A percentile compares a stretch with the other conserved stretches of the same genome.
phyloP scores from a whole-genome alignment of 2,888 invertebrate species.

The Noctua janthina region DNA sequence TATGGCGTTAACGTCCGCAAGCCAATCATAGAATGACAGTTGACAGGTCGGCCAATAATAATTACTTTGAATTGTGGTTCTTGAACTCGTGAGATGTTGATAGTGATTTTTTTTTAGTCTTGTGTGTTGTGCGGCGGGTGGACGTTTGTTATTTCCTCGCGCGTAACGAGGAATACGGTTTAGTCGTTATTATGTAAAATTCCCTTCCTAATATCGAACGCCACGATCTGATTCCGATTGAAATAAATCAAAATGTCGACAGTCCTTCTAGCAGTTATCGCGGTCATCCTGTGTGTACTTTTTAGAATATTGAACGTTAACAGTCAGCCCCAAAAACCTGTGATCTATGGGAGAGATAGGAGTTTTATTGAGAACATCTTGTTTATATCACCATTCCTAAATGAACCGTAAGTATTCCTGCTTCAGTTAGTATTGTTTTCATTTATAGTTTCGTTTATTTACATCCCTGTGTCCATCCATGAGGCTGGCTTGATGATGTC shows the following conservation, averaged over 20 bases:
- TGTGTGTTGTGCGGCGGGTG: slow-evolving; percentile 69
- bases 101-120: slow-evolving; percentile 64
- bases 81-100: slow-evolving; percentile 51
- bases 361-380: slow-evolving; percentile 94
- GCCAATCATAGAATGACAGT: slow-evolving; percentile 35
- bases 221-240: slow-evolving; percentile 59
- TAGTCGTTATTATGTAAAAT: slow-evolving; percentile 83
- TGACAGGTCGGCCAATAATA: neutral
- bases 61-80: neutral
- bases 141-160: slow-evolving; percentile 69
- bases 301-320: slow-evolving; percentile 96
- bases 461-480: slow-evolving; percentile 32
- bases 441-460: slow-evolving; percentile 39
- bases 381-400: slow-evolving; percentile 94
- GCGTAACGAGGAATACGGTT: slow-evolving; percentile 69
- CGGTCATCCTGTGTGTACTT: slow-evolving; percentile 95
- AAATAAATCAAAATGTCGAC: slow-evolving; percentile 92
- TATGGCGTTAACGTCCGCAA: accelerated
- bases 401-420: slow-evolving; percentile 94
- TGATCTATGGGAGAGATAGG: slow-evolving; percentile 94
- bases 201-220: slow-evolving; percentile 61
- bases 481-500: slow-evolving; percentile 78
- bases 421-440: slow-evolving; percentile 33
- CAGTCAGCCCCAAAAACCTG: slow-evolving; percentile 94
- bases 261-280: slow-evolving; percentile 94